Conservation (phyloP, 2,113 vertebrate species). For the Helogale parvula region DNA sequence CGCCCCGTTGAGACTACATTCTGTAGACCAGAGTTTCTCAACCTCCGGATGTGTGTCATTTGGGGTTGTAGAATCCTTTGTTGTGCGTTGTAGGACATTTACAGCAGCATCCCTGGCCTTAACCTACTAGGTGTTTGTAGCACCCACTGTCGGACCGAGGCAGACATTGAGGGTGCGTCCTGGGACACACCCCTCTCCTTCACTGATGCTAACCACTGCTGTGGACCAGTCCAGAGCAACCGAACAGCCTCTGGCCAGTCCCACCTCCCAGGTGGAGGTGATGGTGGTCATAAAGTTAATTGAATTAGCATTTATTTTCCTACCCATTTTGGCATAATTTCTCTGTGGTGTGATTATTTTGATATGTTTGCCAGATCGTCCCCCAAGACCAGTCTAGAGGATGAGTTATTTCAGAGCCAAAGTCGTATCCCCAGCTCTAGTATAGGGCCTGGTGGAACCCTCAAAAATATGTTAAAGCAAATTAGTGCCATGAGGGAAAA, state of each 20-base stretch:
- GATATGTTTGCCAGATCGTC: background rate
- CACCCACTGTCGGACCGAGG: background rate
- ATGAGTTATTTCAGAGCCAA: conserved; percentile 4
- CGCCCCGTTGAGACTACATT: background rate
- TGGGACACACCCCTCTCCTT: too few relatives aligned
- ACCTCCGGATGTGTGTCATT: background rate
- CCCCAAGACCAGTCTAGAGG: background rate
- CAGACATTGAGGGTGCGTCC: background rate
- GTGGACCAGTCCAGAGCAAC: background rate
- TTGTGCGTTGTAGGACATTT: background rate
- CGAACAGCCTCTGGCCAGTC: background rate
- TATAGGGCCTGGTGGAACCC: background rate
- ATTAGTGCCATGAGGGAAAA: background rate
- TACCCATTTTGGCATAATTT: background rate
- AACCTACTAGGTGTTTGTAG: background rate
- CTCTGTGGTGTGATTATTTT: conserved; percentile 4
- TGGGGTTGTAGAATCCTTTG: background rate
- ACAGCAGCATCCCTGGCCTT: background rate
- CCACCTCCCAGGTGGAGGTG: background rate
- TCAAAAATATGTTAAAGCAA: background rate
- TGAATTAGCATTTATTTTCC: background rate
- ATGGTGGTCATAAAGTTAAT: background rate
- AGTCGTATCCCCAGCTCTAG: background rate
- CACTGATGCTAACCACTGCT: background rate
- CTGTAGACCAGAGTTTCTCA: background rate